Conservation (phyloP, 2,797 vertebrate genomes). For the Sebastes itinus region DNA sequence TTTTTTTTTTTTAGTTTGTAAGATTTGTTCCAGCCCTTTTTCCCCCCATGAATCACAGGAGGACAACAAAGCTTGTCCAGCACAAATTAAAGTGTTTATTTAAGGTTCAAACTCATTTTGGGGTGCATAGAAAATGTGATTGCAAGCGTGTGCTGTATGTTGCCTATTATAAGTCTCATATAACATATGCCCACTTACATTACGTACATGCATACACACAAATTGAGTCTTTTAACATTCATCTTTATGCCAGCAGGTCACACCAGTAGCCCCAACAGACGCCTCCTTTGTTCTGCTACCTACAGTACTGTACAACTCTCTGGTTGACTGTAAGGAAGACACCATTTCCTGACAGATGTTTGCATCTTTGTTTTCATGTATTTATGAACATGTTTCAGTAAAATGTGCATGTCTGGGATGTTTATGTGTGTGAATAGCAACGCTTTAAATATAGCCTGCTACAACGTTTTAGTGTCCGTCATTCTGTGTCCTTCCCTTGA, state of each 20-base stretch:
- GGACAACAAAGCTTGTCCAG: background rate
- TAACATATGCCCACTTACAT: background rate
- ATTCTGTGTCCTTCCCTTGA: no score
- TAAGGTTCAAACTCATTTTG: background rate
- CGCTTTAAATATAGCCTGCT: background rate
- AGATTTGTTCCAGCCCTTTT: conserved; percentile 10
- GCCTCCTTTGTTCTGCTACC: conserved; percentile 9
- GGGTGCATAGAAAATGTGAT: background rate
- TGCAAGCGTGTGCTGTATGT: background rate
- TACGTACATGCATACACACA: background rate
- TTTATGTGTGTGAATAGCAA: background rate
- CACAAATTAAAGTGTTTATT: background rate
- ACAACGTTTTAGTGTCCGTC: no score
- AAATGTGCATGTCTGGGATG: background rate
- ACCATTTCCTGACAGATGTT: conserved; percentile 48
- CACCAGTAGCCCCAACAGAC: conserved; percentile 13
- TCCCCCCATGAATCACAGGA: background rate
- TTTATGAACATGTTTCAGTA: background rate
- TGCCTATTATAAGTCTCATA: background rate
- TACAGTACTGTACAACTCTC: background rate
- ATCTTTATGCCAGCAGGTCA: background rate
- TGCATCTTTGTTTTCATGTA: background rate
- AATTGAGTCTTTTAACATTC: background rate
- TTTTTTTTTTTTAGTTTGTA: background rate
- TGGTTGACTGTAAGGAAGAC: conserved; percentile 22